Evolutionary conservation across 1,140 invertebrate species (phyloP), one percentile per base, ranked within the genome.

Genomic region (Aphaenogaster rudis): DNA sequence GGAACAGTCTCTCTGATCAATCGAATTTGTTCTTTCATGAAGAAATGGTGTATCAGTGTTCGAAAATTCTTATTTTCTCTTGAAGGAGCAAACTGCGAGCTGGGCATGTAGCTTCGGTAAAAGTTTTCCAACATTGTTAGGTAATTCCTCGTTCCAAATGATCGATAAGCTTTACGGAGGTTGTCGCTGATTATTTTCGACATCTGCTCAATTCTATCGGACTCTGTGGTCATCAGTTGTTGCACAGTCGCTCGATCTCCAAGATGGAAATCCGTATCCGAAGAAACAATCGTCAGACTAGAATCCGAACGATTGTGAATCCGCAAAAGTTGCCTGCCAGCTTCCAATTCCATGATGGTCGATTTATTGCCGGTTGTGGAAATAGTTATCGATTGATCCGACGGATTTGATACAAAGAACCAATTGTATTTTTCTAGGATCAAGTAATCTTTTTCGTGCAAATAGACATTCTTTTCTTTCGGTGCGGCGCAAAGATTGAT

Each of bases 51-150:
- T 59, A 94, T 86, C 6, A 59, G 39, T 21, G 76, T 66, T 17
- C 63, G 36, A 17, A 72, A 28, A 17, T 63, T 36, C 66, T 91
- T 93, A 11, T 76, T 36, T 1, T 21, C 21, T 3, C 17, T 77
- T 84, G 28, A 33, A 5, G 13, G 0, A 1, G 7, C 52, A 15
- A 17, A 7, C 2, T 1, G 17, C 21, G 11, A 69, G 21, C 42
- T 61, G 9, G 92, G 92, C 90, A 91, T 89, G 81, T 94, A 95
- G 7, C 91, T 92, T 7, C 57, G 84, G 66, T 94, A 94, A 48
- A 92, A 94, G 36, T 45, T 21, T 39, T 74, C 90, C n/a, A 94
- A 81, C 7, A 64, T 67, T 17, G 7, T n/a, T 2, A 9, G 3
- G 28, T 92, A 93, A 13, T 86, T 86, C 3, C 80, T 21, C 2